Evolutionary conservation across 2,888 invertebrate species (phyloP), one percentile per base, ranked within the genome.

Genomic region (Octonoba sinensis): DNA sequence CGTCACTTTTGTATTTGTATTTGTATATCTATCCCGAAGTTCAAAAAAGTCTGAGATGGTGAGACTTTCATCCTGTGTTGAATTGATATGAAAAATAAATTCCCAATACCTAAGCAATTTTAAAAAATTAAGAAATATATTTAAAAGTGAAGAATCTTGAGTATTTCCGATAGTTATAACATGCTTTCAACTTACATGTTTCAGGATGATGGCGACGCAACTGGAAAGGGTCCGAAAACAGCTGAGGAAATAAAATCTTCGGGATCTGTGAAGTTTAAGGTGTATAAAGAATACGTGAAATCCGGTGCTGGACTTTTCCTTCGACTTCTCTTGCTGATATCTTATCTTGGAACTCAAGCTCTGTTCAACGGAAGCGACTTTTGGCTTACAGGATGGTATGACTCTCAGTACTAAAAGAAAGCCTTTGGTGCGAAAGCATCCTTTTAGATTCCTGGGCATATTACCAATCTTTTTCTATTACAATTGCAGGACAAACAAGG

Each of bases 221-320:
- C 27, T 18, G 83, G 67, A 1, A 78, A 77, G 24, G 36, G 46
- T 4, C 83, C 79, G 3, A 73, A 84, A 59, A 51, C 47, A 20
- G 11, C 47, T 1, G 81, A 83, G 27, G 84, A 84, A 62, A 24
- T 59, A 2, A 82, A 73, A 20, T 57, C 84, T 24, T 60, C 67
- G 24, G 83, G 83, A 4, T 49, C 83, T 4, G 83, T 84, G 4
- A 81, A 20, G 27, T 47, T 77, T 2, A 59, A 73, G n/a, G 86
- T 89, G 6, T 90, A 89, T 84, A 84, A 86, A 70, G 74, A 87
- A 2, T 90, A 90, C 84, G 87, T 90, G 72, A 87, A 86, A 77
- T 87, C 88, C 11, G 90, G 90, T 64, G 87, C 87, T 4, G 88
- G 88, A 62, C 86, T 86, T 46, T 85, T 89, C 65, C 54, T 84